Conservation (phyloP, 1,140 invertebrate species). For the Papilio polytes region DNA sequence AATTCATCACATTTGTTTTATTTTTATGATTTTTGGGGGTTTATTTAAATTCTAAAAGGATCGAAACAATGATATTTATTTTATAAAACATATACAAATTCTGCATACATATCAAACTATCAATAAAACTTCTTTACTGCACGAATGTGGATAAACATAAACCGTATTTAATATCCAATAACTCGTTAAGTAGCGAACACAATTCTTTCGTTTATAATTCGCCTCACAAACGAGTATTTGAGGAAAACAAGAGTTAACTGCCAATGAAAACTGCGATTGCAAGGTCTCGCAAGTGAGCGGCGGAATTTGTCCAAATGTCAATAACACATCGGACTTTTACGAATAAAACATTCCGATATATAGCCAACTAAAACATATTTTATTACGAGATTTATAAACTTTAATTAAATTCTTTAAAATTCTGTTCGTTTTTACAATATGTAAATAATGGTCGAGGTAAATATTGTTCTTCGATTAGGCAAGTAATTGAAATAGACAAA, state of each 20-base stretch:
- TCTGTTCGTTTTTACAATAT: neutral
- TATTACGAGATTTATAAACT: slow-evolving; percentile 44
- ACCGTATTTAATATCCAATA: slow-evolving; percentile 2
- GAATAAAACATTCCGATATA: slow-evolving; percentile 43
- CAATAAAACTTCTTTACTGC: neutral
- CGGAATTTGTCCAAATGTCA: slow-evolving; percentile 58
- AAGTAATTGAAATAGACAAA: neutral
- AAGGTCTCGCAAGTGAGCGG: slow-evolving; percentile 54
- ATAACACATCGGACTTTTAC: slow-evolving; percentile 45
- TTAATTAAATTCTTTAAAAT: slow-evolving; percentile 20
- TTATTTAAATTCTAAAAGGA: slow-evolving; percentile 7
- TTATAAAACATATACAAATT: neutral
- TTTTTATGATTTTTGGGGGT: neutral
- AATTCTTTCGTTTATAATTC: slow-evolving; percentile 13
- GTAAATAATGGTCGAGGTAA: neutral
- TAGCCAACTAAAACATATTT: slow-evolving; percentile 19
- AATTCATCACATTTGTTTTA: neutral
- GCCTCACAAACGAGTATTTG: slow-evolving; percentile 31
- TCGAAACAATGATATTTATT: neutral
- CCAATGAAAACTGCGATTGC: slow-evolving; percentile 54
- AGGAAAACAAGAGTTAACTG: slow-evolving; percentile 42
- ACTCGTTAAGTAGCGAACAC: neutral
- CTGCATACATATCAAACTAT: neutral
- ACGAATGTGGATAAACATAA: neutral
- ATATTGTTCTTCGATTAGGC: neutral